These are phyloP conservation scores for Drosophila tani DNA, from an alignment of 1,140 invertebrate species.

Conservation along the genomic window DNA sequence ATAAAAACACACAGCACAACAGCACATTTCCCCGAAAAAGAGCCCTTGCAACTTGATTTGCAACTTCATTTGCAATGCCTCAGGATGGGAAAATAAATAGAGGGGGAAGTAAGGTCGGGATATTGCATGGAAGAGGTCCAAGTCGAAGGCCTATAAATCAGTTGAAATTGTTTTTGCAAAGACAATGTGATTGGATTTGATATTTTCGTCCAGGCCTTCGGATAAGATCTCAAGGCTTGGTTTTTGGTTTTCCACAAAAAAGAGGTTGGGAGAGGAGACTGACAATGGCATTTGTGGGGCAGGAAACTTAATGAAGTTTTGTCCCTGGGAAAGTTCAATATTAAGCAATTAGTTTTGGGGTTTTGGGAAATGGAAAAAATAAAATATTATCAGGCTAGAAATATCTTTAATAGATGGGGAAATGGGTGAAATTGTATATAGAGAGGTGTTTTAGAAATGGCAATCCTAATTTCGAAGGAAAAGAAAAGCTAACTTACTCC, in stretches of 20 bases:
- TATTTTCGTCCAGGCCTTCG: slow-evolving; percentile 31
- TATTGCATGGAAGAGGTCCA: slow-evolving; percentile 9
- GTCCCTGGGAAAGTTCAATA: slow-evolving; percentile 27
- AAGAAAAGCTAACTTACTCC: no score
- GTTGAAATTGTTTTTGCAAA: slow-evolving; percentile 58
- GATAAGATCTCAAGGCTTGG: slow-evolving; percentile 61
- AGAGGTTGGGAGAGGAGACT: slow-evolving; percentile 1
- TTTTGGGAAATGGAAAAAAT: neutral
- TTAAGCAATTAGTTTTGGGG: neutral
- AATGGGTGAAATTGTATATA: neutral
- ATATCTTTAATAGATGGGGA: no score
- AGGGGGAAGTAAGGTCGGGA: neutral
- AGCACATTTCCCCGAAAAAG: slow-evolving; percentile 43
- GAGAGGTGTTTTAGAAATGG: neutral
- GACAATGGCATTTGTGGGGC: slow-evolving; percentile 23
- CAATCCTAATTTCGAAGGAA: neutral
- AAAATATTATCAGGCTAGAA: neutral
- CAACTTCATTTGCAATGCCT: slow-evolving; percentile 68
- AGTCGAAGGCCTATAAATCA: slow-evolving; percentile 66
- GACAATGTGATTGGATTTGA: slow-evolving; percentile 65
- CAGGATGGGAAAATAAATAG: neutral
- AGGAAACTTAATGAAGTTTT: slow-evolving; percentile 22
- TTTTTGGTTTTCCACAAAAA: slow-evolving; percentile 7
- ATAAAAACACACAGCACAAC: slow-evolving; percentile 18
- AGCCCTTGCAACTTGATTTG: slow-evolving; percentile 74